phyloP scores from a whole-genome alignment of 2,888 invertebrate species.

The Halictus ligatus region DNA sequence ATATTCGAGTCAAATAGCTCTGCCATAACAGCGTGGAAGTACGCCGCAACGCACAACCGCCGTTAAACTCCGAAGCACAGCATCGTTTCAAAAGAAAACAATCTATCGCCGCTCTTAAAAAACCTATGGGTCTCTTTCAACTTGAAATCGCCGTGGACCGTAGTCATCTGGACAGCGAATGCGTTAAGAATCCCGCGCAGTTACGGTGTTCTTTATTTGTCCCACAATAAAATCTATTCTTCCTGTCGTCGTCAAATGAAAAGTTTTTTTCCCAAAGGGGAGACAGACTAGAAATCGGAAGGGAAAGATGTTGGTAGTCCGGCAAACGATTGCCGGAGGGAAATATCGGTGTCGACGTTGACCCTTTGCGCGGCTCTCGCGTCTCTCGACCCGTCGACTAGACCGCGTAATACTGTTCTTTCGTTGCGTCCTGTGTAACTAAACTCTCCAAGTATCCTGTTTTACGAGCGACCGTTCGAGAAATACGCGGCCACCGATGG shows the following conservation, averaged over 20 bases:
- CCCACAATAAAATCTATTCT: neutral
- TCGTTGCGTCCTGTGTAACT: conserved; percentile 16
- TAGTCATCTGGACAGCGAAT: neutral
- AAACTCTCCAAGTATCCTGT: conserved; percentile 13
- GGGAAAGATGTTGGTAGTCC: neutral
- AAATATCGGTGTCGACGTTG: conserved; percentile 9
- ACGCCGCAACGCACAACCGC: neutral
- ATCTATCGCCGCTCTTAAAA: neutral
- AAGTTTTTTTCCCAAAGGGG: neutral
- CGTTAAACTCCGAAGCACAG: neutral
- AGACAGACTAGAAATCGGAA: neutral
- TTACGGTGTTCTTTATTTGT: neutral
- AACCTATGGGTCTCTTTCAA: neutral
- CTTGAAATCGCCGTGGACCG: neutral
- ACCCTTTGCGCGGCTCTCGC: neutral
- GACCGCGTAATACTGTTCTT: conserved; percentile 1
- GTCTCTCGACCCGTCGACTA: neutral
- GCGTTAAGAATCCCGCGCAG: neutral
- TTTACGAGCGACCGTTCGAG: conserved; percentile 35
- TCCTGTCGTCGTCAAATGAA: neutral
- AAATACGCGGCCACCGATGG: conserved; percentile 11
- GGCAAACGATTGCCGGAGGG: neutral
- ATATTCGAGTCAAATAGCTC: neutral
- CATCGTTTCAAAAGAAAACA: neutral
- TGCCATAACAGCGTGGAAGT: neutral